Evolutionary conservation across 2,113 vertebrate species (phyloP).

Genomic region (Mola mola): DNA sequence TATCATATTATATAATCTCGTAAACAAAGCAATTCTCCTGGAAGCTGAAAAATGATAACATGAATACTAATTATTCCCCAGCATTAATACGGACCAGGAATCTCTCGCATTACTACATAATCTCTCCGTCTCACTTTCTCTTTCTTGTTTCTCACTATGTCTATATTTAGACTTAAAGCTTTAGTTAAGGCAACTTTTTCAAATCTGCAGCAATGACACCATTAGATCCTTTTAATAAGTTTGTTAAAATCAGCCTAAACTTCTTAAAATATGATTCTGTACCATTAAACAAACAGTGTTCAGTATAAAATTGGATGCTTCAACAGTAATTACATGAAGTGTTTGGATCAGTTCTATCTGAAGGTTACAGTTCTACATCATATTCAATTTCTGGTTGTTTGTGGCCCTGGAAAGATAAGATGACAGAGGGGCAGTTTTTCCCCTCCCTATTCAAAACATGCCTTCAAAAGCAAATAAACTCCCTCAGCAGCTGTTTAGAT

Average conservation of each 20-base stretch:
- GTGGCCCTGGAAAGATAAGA: slow-evolving; percentile 24
- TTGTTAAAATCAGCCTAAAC: too few species aligned
- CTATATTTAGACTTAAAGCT: too few species aligned
- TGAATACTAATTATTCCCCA: background rate
- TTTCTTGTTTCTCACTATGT: slow-evolving; percentile 4
- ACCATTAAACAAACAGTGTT: too few species aligned
- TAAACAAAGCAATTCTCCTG: background rate
- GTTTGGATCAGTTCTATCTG: too few species aligned
- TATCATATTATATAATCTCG: background rate
- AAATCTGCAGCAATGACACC: too few species aligned
- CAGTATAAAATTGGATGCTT: too few species aligned
- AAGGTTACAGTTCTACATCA: slow-evolving; percentile 22
- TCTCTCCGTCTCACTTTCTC: background rate
- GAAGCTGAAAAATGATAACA: background rate
- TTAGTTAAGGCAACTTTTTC: too few species aligned
- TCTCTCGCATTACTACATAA: background rate
- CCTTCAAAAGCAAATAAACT: slow-evolving; percentile 68
- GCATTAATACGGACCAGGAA: background rate
- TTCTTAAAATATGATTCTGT: too few species aligned
- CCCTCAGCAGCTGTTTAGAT: slow-evolving; percentile 58
- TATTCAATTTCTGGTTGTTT: slow-evolving; percentile 18
- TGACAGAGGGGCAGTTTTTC: slow-evolving; percentile 20
- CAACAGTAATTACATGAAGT: too few species aligned
- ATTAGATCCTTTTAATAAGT: too few species aligned
- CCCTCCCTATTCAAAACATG: slow-evolving; percentile 53